Evolutionary conservation across 2,113 vertebrate genomes (phyloP).

Genomic region (Myotis lucifugus): DNA sequence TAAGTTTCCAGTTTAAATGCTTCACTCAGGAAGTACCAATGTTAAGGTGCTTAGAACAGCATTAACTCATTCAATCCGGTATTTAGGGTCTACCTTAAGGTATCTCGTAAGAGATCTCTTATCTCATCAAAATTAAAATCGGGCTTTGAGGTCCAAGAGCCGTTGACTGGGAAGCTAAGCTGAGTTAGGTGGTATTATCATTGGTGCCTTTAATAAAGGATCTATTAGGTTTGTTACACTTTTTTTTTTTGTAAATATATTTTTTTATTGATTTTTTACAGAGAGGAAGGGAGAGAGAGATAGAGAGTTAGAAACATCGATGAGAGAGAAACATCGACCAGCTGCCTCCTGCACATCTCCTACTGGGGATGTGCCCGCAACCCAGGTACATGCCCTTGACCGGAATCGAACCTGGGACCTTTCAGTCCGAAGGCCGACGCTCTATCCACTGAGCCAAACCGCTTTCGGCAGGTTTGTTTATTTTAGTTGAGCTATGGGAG

Average conservation of each 20-base stretch:
- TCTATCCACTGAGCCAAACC: too few relatives aligned
- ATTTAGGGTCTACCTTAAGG: neutral
- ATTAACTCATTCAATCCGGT: neutral
- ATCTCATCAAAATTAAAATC: neutral
- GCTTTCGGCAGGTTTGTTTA: neutral
- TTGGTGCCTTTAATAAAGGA: neutral
- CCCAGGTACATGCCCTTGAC: too few relatives aligned
- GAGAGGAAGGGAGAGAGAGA: too few relatives aligned
- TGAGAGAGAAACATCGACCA: too few relatives aligned
- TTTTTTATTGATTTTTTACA: too few relatives aligned
- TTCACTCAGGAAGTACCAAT: slow-evolving; percentile 44
- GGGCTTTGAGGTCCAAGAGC: neutral
- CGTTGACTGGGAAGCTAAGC: neutral
- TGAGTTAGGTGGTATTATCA: neutral
- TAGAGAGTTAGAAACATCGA: too few relatives aligned
- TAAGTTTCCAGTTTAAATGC: slow-evolving; percentile 48
- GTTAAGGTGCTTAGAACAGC: slow-evolving; percentile 10
- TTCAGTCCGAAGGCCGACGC: too few relatives aligned
- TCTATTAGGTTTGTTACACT: neutral
- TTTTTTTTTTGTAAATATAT: too few relatives aligned
- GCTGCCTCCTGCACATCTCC: too few relatives aligned
- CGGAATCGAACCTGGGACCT: too few relatives aligned
- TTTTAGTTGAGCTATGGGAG: slow-evolving; percentile 16
- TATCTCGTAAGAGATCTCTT: neutral
- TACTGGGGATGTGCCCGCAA: too few relatives aligned